Evolutionary conservation across 2,888 invertebrate genomes (phyloP).

Genomic region (Agriopis leucophaearia): DNA sequence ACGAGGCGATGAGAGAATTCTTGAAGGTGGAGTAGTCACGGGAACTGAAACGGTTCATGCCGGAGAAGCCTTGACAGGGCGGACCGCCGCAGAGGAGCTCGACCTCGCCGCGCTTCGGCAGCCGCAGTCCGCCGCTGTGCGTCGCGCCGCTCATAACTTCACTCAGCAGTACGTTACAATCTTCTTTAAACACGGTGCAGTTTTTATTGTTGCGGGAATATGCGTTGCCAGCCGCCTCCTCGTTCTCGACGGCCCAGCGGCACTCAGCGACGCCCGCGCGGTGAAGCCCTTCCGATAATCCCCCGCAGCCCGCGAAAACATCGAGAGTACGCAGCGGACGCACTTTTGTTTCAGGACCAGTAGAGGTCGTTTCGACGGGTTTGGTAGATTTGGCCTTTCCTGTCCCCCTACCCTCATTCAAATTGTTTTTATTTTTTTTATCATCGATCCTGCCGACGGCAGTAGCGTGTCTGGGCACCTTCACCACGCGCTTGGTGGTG

Average conservation of each 20-base stretch:
- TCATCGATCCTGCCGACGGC: constrained; percentile 11
- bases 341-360: constrained; percentile 60
- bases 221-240: constrained; percentile 92
- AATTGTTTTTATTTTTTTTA: too few relatives aligned
- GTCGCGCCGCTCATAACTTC: constrained; percentile 88
- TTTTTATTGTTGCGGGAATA: constrained; percentile 91
- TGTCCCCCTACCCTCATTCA: constrained; percentile 54
- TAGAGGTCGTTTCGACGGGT: constrained; percentile 51
- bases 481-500: constrained; percentile 82
- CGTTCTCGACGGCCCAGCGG: constrained; percentile 93
- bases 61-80: constrained; percentile 96
- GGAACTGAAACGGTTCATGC: constrained; percentile 95
- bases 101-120: constrained; percentile 93
- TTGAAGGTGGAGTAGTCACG: constrained; percentile 94
- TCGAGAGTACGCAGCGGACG: constrained; percentile 89
- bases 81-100: constrained; percentile 95
- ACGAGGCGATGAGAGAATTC: constrained; percentile 93
- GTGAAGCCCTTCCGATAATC: constrained; percentile 91
- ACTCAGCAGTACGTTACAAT: constrained; percentile 91
- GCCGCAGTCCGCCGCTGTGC: constrained; percentile 79
- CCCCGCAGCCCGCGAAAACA: constrained; percentile 95
- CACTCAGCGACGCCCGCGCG: constrained; percentile 90
- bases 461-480: constrained; percentile 87
- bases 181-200: constrained; percentile 92
- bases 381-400: constrained; percentile 81